Evolutionary conservation across 2,113 vertebrate genomes (phyloP), one percentile per base, ranked within the genome.

Genomic region (Myiagra hebetior): DNA sequence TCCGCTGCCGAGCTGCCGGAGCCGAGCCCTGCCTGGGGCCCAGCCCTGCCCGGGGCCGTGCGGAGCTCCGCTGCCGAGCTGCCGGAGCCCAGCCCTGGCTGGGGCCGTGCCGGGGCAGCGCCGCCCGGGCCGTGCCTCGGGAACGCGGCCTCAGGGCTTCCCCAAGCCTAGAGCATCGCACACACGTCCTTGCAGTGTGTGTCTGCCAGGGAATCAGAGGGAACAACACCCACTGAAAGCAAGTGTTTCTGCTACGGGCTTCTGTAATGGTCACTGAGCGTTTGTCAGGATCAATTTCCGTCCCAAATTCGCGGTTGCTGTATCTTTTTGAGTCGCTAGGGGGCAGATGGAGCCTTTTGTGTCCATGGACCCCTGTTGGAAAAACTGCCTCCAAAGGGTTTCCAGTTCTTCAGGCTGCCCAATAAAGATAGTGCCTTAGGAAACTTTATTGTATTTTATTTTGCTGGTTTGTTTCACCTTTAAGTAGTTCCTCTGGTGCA

Each of bases 161-260:
- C 17, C 57, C 56, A 16, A 8, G 11, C 6, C 70, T 0, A 1
- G 23, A 62, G 47, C 22, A 7, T 14, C 52, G 4, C 35, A 21
- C 8, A 4, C 56, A 17, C 19, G 2, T 15, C 26, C 72, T 37
- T 24, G 53, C 72, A 24, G 39, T 11, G 55, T n/a, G 12, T n/a
- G 1, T 42, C 35, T 80, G 68, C 63, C 55, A 14, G 63, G 55
- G 52, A 56, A 35, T 19, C 23, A 0, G 11, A 33, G 35, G 44
- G 39, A 39, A 0, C 33, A 27, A 2, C 37, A 18, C 2, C 47
- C 23, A 0, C 35, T 0, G 4, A 26, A 50, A 47, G 41, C 33
- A 5, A 2, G 26, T 0, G 6, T 31, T 69, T 55, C 31, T 27
- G 3, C 19, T 56, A 3, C 11, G 9, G 20, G n/a, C 26, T 53